Evolutionary conservation across 2,888 invertebrate genomes (phyloP).

Genomic region (Scaptomyza polygonia): DNA sequence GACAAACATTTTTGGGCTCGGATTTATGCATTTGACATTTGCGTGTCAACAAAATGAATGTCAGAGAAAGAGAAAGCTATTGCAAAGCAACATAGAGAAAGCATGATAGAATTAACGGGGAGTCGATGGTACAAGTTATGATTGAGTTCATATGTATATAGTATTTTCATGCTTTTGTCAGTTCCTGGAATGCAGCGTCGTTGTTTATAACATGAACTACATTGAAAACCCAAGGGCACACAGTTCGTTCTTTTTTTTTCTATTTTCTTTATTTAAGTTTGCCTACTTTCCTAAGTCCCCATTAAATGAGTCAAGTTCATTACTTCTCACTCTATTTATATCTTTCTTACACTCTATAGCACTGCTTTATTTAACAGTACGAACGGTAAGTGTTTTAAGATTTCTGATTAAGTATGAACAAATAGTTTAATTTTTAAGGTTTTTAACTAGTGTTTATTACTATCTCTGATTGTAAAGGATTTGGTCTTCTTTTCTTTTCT

Average conservation of each 20-base stretch:
- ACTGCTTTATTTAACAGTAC: background rate
- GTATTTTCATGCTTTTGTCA: slow-evolving; percentile 20
- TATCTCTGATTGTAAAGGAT: no score
- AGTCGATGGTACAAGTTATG: background rate
- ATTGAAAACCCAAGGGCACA: background rate
- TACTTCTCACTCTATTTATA: background rate
- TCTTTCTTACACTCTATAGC: background rate
- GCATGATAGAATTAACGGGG: background rate
- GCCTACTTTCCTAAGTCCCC: background rate
- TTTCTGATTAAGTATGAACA: no score
- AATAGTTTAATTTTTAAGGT: no score
- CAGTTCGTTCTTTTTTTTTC: background rate
- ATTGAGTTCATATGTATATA: background rate
- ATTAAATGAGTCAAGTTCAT: background rate
- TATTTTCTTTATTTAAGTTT: background rate
- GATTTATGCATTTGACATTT: slow-evolving; percentile 72
- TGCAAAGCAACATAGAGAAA: background rate
- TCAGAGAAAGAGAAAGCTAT: slow-evolving; percentile 6
- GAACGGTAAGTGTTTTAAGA: background rate
- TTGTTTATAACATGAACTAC: background rate
- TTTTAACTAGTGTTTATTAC: no score
- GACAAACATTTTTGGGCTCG: slow-evolving; percentile 54
- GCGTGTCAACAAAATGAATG: slow-evolving; percentile 56
- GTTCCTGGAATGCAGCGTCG: slow-evolving; percentile 5
- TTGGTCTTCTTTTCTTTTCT: no score